phyloP scores from a whole-genome alignment of 2,888 invertebrate genomes.

The Smittia sp. region DNA sequence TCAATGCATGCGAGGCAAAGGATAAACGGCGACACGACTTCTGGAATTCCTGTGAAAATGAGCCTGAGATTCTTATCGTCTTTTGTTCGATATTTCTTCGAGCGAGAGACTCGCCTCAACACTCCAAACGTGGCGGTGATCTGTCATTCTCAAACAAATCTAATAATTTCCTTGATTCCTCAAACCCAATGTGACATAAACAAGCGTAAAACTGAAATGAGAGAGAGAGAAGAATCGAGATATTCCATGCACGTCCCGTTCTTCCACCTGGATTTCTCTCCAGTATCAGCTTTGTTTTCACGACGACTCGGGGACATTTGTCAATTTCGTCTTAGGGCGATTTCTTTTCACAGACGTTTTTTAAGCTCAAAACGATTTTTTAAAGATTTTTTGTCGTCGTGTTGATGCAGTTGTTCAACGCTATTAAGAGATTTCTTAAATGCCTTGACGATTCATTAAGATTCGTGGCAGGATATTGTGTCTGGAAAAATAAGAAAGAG shows the following conservation, averaged over 20 bases:
- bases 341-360: background rate
- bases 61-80: conserved; percentile 1
- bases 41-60: conserved; percentile 2
- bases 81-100: conserved; percentile 1
- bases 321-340: conserved; percentile 19
- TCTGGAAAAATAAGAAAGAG: conserved; percentile 39
- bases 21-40: background rate
- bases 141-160: conserved; percentile 27
- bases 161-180: background rate
- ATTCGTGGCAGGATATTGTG: conserved; percentile 32
- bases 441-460: background rate
- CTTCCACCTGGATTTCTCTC: conserved; percentile 31
- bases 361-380: conserved; percentile 17
- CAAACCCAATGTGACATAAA: conserved; percentile 27
- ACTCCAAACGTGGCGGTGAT: conserved; percentile 2
- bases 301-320: conserved; percentile 1
- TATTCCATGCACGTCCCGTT: conserved; percentile 31
- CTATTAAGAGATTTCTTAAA: background rate
- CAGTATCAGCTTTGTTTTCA: background rate
- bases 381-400: conserved; percentile 17
- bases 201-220: conserved; percentile 27
- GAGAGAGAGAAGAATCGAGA: background rate
- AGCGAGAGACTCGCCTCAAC: background rate
- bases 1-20: conserved; percentile 19
- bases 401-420: conserved; percentile 35